Evolutionary conservation across 2,888 invertebrate genomes (phyloP), one percentile per base, ranked within the genome.

Genomic region (Melanostoma scalare): DNA sequence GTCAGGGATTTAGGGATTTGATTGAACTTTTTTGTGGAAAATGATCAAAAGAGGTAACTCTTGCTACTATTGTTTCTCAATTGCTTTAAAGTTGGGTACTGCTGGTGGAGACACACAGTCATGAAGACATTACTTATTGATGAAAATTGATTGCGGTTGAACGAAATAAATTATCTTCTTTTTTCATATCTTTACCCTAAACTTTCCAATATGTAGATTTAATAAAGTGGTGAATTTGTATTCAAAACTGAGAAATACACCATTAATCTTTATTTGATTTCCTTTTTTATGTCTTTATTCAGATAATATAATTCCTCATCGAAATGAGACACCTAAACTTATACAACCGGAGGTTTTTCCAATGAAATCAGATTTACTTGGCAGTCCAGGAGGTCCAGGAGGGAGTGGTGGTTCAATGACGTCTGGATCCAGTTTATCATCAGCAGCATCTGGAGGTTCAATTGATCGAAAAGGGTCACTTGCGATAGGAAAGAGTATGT

Each of bases 401-500:
- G 86, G 36, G 86, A 85, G 50, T 84, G 87, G 72, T 77, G 86
- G 86, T 86, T 79, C 84, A 69, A 71, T 84, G 79, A 33, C 71
- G 63, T 56, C 80, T 50, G 85, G 85, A 42, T 84, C 81, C 35
- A 86, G 87, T 6, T 58, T 85, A 31, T 88, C 89, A 9, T 89
- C 89, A 63, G 87, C 87, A 38, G 67, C 81, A 20, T 87, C 89
- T 38, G 86, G 85, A 33, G 88, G 87, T 67, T 86, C 86, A 9
- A 86, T 87, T 5, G 90, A 90, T 76, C 87, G 90, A 6, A 91
- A 91, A 79, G 90, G 90, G 30, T 89, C 90, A 9, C 86, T 91
- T 85, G 90, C 91, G 88, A 90, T 91, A 88, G 91, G 91, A 61
- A 91, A 91, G 76, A 91, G 91, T 86, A 90, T 90, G 86, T 91